phyloP scores from a whole-genome alignment of 2,888 invertebrate genomes.

The Isotomurus palustris region DNA sequence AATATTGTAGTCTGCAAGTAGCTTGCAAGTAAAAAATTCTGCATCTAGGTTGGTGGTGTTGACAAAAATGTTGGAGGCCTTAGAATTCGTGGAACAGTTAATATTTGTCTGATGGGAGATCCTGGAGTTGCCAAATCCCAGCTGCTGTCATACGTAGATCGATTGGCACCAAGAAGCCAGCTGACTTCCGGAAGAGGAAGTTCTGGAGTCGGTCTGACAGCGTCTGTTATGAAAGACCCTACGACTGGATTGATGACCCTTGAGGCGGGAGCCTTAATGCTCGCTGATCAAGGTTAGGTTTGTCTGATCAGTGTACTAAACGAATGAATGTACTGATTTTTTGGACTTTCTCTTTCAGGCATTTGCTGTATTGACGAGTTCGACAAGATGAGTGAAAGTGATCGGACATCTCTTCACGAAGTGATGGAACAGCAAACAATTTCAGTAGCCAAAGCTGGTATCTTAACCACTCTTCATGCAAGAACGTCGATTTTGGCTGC shows the following conservation, averaged over 20 bases:
- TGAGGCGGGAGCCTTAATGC: slow-evolving; percentile 92
- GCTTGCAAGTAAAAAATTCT: not conserved
- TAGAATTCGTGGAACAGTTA: slow-evolving; percentile 95
- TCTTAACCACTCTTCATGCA: slow-evolving; percentile 96
- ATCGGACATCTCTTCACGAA: slow-evolving; percentile 94
- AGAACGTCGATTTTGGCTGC: slow-evolving; percentile 96
- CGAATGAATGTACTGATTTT: not conserved
- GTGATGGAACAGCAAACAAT: slow-evolving; percentile 99
- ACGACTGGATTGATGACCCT: slow-evolving; percentile 95
- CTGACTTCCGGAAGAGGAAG: slow-evolving; percentile 96
- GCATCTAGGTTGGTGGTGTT: slow-evolving; percentile 63
- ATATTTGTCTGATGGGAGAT: slow-evolving; percentile 99
- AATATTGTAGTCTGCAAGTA: not conserved
- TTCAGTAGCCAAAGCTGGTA: slow-evolving; percentile 98
- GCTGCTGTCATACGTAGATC: slow-evolving; percentile 86
- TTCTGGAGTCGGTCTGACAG: slow-evolving; percentile 97
- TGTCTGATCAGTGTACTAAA: slow-evolving; percentile 40
- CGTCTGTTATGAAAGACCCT: slow-evolving; percentile 96
- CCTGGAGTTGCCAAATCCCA: slow-evolving; percentile 96
- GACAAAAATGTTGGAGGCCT: slow-evolving; percentile 88
- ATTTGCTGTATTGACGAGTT: slow-evolving; percentile 99
- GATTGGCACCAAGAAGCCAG: slow-evolving; percentile 86
- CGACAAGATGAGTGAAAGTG: slow-evolving; percentile 96
- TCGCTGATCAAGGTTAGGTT: slow-evolving; percentile 79
- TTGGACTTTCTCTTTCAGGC: slow-evolving; percentile 15